Base-by-base conservation (phyloP, 2,113 vertebrate species). In the Hoplias malabaricus region DNA sequence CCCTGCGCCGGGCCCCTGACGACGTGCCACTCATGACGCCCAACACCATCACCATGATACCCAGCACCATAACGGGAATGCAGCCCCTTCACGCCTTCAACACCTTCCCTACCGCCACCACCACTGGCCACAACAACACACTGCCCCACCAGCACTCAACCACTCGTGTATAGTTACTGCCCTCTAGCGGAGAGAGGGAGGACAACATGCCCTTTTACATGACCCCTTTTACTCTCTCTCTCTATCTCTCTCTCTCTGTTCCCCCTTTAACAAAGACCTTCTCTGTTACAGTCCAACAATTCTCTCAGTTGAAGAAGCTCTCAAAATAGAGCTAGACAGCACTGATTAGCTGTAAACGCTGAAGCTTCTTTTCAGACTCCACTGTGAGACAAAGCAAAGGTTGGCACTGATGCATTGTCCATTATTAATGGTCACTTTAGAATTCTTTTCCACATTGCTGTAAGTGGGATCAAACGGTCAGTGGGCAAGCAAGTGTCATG, bases 111-210 rank as follows among this genome's bases (percentile, higher is more conserved):
- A 81, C 89, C 79, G 86, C 94, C 79, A 87, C 94, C 2, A 82
- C 87, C 82, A 88, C 94, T 8, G 31, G 94, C 85, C 85, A 93
- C 87, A 96, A 96, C 92, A 97, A 96, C 93, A 96, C 95, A 75
- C 87, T 97, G 80, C 95, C 96, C 71, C 96, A 96, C 81, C 95
- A 95, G 62, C 96, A 97, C 89, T 96, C 95, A 83, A 97, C 96
- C 85, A 97, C 96, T 75, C 88, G 95, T 71, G 96, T 96, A 97
- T 96, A 96, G 95, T 93, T 53, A 87, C 63, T 40, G 69, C 84
- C 88, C 80, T 85, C 79, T 62, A 67, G 56, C 56, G 80, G 86
- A 87, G 80, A 87, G 81, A 53, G 48, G 43, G 48, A 53, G 48
- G 48, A 53, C 48, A 83, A 86, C 83, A 78, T 78, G 86, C 84